phyloP scores from a whole-genome alignment of 2,113 vertebrate species.

The Picathartes gymnocephalus region DNA sequence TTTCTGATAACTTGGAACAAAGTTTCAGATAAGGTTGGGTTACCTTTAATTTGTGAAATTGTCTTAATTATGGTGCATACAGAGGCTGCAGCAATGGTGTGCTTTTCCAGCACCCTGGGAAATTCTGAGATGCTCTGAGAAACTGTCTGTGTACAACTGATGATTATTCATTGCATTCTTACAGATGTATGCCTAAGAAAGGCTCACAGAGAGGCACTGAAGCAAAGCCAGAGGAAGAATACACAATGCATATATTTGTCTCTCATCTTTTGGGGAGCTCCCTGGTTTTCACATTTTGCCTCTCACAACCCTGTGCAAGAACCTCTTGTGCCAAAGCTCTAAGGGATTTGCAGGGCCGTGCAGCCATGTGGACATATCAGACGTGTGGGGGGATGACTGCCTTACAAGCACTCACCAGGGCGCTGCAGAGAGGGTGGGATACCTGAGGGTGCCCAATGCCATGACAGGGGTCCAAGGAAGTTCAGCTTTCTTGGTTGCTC shows the following conservation, averaged over 20 bases:
- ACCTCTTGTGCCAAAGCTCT: background rate
- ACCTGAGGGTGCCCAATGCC: background rate
- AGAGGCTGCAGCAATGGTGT: background rate
- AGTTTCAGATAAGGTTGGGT: background rate
- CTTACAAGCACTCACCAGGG: background rate
- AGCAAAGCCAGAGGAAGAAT: background rate
- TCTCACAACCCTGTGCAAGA: background rate
- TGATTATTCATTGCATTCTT: background rate
- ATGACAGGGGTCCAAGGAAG: background rate
- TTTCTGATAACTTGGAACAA: background rate
- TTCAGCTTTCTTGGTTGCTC: background rate
- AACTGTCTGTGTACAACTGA: background rate
- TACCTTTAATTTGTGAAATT: background rate
- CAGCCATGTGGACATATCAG: background rate
- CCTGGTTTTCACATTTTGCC: background rate
- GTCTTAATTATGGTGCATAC: background rate
- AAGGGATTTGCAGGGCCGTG: background rate
- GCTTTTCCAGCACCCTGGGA: background rate
- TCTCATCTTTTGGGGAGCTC: fast-evolving
- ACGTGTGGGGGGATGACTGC: fast-evolving
- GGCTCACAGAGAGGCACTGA: background rate
- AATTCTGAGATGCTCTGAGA: background rate
- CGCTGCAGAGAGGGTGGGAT: background rate
- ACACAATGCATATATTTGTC: background rate
- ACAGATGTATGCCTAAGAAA: background rate